Base-by-base conservation (phyloP, 2,888 invertebrate species). In the Euproctis similis region DNA sequence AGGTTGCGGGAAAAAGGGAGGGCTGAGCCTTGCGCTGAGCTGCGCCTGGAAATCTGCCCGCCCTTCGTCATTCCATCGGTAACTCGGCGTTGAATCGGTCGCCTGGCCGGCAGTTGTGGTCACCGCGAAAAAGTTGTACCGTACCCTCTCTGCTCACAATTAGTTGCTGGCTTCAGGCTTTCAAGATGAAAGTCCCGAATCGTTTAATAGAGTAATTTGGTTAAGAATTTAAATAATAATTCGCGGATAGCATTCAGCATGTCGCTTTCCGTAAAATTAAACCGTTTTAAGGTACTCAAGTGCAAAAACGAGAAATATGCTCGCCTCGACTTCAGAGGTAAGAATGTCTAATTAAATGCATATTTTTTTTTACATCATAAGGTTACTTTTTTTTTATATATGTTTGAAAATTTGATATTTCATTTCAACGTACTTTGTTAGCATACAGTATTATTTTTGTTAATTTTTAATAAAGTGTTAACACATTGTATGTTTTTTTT, bases 311-410 rank as follows among this genome's bases (percentile, higher is more conserved):
- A 91, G 46, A 89, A 90, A 58, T 86, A 87, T 40, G 90, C 87
- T 27, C 88, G 89, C 45, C 76, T 91, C 42, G 90, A 90, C 44
- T 94, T 94, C 62, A 81, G 94, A 85, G 93, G 94, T 94, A 85
- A 87, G 89, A 8, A 14, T 14, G 14, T 14, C 6, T 4, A 14
- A 14, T 14, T 14, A 14, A n/a, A n/a, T n/a, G n/a, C n/a, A n/a
- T n/a, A n/a, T n/a, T n/a, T n/a, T n/a, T n/a, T n/a, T n/a, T n/a
- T n/a, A n/a, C n/a, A n/a, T n/a, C n/a, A n/a, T n/a, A n/a, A n/a
- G n/a, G n/a, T n/a, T n/a, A n/a, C n/a, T n/a, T n/a, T n/a, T n/a
- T n/a, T n/a, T n/a, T n/a, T n/a, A n/a, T n/a, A n/a, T n/a, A n/a
- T n/a, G n/a, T n/a, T n/a, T n/a, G n/a, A n/a, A n/a, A n/a, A n/a